A percentile compares a stretch with the other conserved stretches of the same genome.
These are phyloP conservation scores for Calliopum simillimum DNA, from an alignment of 2,888 invertebrate genomes.

Conservation along the genomic window DNA sequence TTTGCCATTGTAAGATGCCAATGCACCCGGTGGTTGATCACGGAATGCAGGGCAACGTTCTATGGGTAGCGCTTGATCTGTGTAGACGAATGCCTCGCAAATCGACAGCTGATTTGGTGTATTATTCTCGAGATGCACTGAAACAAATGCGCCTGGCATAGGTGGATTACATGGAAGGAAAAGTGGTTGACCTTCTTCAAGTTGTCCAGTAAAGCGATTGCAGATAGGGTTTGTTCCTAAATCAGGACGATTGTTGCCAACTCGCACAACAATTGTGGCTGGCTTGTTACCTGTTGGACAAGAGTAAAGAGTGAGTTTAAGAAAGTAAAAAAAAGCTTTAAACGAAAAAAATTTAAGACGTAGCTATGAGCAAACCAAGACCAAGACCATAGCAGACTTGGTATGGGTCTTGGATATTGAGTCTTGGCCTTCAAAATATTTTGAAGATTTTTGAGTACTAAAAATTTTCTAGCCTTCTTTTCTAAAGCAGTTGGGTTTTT, in stretches of 20 bases:
- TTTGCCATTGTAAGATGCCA: slow-evolving; percentile 94
- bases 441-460: no score
- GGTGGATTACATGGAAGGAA: slow-evolving; percentile 94
- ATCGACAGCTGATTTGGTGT: slow-evolving; percentile 83
- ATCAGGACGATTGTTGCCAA: slow-evolving; percentile 93
- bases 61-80: slow-evolving; percentile 90
- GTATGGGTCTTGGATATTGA: no score
- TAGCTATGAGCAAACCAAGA: no score
- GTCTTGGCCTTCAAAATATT: no score
- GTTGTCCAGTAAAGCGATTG: slow-evolving; percentile 86
- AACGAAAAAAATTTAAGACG: background rate
- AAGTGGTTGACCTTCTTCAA: slow-evolving; percentile 90
- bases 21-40: slow-evolving; percentile 92
- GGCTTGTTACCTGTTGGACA: slow-evolving; percentile 76
- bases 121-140: slow-evolving; percentile 86
- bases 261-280: slow-evolving; percentile 88
- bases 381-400: no score
- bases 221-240: slow-evolving; percentile 92
- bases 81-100: slow-evolving; percentile 94
- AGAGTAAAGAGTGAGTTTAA: background rate
- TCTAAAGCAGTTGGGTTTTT: no score
- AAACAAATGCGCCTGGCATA: slow-evolving; percentile 95
- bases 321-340: background rate
- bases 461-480: no score
- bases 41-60: slow-evolving; percentile 93